Percentiles rank a stretch among this genome's conserved stretches.
Evolutionary conservation across 2,797 vertebrate species (phyloP).

Genomic region (Melanogrammus aeglefinus): DNA sequence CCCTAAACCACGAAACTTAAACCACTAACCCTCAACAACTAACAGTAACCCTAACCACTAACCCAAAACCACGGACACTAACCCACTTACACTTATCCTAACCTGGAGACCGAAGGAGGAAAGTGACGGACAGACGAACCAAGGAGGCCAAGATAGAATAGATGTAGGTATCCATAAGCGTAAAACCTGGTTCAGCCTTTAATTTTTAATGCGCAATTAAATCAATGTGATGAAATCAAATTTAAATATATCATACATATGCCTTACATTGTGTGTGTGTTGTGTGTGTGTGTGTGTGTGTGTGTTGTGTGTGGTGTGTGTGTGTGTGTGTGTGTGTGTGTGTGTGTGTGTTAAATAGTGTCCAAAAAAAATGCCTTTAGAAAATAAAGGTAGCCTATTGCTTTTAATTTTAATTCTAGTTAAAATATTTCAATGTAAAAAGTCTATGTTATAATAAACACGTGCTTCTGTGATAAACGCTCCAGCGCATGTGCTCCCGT

Average conservation of each 20-base stretch:
- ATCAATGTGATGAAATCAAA: background rate
- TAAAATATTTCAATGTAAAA: background rate
- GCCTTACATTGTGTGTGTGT: too few species aligned
- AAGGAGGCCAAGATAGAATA: too few species aligned
- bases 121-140: too few species aligned
- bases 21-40: too few species aligned
- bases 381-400: background rate
- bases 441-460: background rate
- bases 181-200: background rate
- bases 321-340: background rate
- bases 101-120: too few species aligned
- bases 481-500: background rate
- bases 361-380: background rate
- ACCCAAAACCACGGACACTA: too few species aligned
- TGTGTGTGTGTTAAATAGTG: background rate
- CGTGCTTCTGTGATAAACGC: background rate
- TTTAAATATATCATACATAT: background rate
- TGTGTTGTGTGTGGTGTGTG: conserved; percentile 3
- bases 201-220: background rate
- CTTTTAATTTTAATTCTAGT: background rate
- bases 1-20: too few species aligned
- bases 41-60: too few species aligned
- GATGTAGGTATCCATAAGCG: background rate
- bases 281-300: conserved; percentile 11
- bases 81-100: too few species aligned